These are phyloP conservation scores for Camponotus floridanus DNA, from an alignment of 1,140 invertebrate species.

Conservation along the genomic window DNA sequence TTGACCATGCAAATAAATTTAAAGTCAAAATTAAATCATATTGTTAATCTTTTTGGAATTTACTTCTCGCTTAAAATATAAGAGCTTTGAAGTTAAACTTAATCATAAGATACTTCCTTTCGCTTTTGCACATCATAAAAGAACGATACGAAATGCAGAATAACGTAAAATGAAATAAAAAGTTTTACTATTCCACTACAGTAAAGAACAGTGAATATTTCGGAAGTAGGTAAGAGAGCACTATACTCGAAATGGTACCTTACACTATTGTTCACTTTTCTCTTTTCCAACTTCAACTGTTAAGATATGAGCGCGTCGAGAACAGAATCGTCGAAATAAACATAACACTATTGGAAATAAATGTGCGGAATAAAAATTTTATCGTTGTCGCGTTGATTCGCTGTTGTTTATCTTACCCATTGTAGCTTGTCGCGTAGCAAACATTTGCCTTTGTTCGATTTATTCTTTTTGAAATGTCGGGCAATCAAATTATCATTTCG, in stretches of 20 bases:
- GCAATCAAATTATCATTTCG: conserved; percentile 3
- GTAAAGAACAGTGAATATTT: neutral
- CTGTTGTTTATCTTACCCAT: neutral
- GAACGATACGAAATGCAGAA: conserved; percentile 18
- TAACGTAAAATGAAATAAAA: conserved; percentile 52
- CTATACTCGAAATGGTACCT: conserved; percentile 13
- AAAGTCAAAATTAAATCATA: neutral
- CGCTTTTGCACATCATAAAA: neutral
- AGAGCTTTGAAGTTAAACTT: neutral
- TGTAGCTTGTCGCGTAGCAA: neutral
- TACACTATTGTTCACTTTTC: conserved; percentile 21
- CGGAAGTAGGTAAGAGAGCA: conserved; percentile 35
- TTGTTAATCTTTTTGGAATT: neutral
- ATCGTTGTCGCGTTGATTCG: neutral
- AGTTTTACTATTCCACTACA: conserved; percentile 13
- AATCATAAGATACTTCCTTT: neutral
- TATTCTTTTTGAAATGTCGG: neutral
- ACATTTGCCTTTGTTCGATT: conserved; percentile 22
- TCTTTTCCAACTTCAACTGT: neutral
- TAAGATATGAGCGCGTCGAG: neutral
- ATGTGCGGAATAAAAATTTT: conserved; percentile 17
- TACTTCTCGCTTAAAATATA: neutral
- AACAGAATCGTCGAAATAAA: conserved; percentile 22
- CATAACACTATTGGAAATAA: neutral
- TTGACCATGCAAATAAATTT: neutral